Conservation (phyloP, 2,888 invertebrate species). For the Drosophila birchii region DNA sequence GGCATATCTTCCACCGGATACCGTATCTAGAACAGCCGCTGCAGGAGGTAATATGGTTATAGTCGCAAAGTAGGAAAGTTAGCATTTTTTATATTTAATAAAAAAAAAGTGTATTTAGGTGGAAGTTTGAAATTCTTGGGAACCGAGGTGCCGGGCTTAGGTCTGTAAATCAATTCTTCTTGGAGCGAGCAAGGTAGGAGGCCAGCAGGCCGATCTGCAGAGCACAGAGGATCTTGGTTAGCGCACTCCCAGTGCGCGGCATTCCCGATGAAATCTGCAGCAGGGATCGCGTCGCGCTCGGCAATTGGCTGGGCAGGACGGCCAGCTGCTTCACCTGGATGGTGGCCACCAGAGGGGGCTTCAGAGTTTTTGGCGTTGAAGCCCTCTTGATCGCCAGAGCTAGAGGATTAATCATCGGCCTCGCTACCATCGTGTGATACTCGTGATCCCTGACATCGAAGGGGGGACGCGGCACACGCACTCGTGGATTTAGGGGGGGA, state of each 20-base stretch:
- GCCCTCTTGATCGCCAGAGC: constrained; percentile 17
- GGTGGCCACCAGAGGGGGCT: neutral
- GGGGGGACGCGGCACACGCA: constrained; percentile 62
- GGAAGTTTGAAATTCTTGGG: neutral
- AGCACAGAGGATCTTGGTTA: constrained; percentile 43
- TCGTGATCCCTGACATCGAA: constrained; percentile 67
- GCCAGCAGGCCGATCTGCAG: constrained; percentile 62
- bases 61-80: constrained; percentile 22
- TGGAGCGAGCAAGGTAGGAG: constrained; percentile 40
- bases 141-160: neutral
- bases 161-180: neutral
- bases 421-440: constrained; percentile 53
- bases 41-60: constrained; percentile 44
- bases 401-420: constrained; percentile 6
- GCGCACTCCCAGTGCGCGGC: constrained; percentile 35
- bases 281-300: constrained; percentile 12
- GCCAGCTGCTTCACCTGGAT: constrained; percentile 16
- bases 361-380: neutral
- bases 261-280: constrained; percentile 35
- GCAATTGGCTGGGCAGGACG: constrained; percentile 3
- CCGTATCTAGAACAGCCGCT: constrained; percentile 80
- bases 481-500: constrained; percentile 66
- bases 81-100: constrained; percentile 38
- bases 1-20: constrained; percentile 75
- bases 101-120: constrained; percentile 6